Percentiles rank a stretch among this genome's conserved stretches.
Evolutionary conservation across 2,888 invertebrate species (phyloP).

Genomic region (Tinea semifulvella): DNA sequence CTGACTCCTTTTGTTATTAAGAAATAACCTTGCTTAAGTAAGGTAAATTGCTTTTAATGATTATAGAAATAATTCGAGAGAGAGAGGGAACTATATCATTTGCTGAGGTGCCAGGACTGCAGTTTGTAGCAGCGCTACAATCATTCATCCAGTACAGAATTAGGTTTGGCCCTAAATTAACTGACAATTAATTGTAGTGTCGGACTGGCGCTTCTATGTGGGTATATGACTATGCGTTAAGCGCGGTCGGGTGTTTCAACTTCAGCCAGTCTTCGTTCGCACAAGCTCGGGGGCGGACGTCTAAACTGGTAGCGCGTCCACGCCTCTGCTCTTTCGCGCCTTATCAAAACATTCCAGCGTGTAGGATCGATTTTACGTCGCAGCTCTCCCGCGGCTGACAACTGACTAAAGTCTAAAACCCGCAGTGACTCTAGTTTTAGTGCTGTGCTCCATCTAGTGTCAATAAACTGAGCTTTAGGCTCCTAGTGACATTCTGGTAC

Average conservation of each 20-base stretch:
- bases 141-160: too few species aligned
- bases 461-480: conserved; percentile 10
- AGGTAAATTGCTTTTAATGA: too few species aligned
- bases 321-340: conserved; percentile 22
- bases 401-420: conserved; percentile 5
- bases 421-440: not conserved
- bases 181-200: too few species aligned
- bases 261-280: conserved; percentile 28
- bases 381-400: conserved; percentile 35
- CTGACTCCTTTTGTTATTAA: too few species aligned
- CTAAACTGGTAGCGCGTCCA: conserved; percentile 18
- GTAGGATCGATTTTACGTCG: conserved; percentile 46
- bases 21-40: too few species aligned
- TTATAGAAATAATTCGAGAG: too few species aligned
- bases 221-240: too few species aligned
- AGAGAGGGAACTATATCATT: too few species aligned
- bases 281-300: conserved; percentile 31
- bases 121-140: too few species aligned
- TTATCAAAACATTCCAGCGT: conserved; percentile 48
- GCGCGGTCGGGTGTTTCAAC: not conserved
- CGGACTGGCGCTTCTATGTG: too few species aligned
- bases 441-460: conserved; percentile 5
- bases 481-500: not conserved
- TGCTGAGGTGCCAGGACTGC: too few species aligned
- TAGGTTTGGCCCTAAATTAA: too few species aligned